A percentile compares a stretch with the other conserved stretches of the same genome.
phyloP scores from a whole-genome alignment of 2,888 invertebrate species.

The Drosophila austrosaltans region DNA sequence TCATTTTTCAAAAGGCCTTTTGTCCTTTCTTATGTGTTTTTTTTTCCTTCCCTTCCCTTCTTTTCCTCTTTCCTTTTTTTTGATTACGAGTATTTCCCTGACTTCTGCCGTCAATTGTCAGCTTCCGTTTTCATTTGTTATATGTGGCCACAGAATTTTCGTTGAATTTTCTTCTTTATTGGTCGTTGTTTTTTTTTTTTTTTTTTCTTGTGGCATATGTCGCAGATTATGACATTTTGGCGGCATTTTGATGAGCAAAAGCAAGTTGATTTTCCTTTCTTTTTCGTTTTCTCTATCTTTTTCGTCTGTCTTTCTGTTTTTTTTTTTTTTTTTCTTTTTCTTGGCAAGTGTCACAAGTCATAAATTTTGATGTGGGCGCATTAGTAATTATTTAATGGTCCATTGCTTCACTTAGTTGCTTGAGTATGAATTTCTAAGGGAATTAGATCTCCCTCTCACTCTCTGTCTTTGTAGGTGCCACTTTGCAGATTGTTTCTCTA shows the following conservation, averaged over 20 bases:
- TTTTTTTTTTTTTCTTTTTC: neutral
- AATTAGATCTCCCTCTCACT: neutral
- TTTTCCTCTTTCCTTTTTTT: constrained; percentile 26
- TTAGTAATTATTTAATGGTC: constrained; percentile 65
- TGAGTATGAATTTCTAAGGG: neutral
- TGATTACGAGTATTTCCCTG: constrained; percentile 17
- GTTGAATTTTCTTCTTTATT: constrained; percentile 30
- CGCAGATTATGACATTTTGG: constrained; percentile 73
- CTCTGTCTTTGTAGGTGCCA: neutral
- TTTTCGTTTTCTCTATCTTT: neutral
- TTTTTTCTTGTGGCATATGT: constrained; percentile 54
- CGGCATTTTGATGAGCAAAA: constrained; percentile 47
- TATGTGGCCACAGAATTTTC: constrained; percentile 12
- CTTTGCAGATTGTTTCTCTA: constrained; percentile 18
- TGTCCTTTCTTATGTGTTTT: constrained; percentile 49
- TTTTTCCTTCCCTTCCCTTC: constrained; percentile 14
- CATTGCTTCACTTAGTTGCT: constrained; percentile 33
- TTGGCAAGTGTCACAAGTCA: constrained; percentile 48
- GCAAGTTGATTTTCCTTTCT: constrained; percentile 13
- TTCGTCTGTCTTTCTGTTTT: neutral
- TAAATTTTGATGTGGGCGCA: constrained; percentile 48
- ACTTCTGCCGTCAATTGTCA: constrained; percentile 63
- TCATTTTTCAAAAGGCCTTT: constrained; percentile 59
- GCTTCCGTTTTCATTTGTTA: constrained; percentile 70
- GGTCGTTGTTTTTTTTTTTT: constrained; percentile 18